phyloP scores from a whole-genome alignment of 2,888 invertebrate species.

The Drosophila gaucha region DNA sequence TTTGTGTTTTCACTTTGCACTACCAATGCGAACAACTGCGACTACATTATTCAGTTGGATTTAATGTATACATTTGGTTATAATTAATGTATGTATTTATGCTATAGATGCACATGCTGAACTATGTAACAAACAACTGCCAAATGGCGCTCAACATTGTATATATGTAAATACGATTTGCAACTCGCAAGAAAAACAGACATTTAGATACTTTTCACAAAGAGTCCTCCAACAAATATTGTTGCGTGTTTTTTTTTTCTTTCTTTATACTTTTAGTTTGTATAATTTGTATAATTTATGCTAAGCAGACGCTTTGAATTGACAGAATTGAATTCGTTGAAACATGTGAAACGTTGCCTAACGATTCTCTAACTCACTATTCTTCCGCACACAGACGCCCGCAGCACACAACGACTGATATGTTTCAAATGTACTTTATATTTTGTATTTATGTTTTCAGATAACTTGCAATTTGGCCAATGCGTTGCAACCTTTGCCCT shows the following conservation, averaged over 20 bases:
- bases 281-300: constrained; percentile 59
- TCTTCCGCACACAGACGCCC: constrained; percentile 8
- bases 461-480: constrained; percentile 13
- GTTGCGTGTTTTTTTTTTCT: neutral
- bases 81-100: constrained; percentile 11
- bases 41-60: constrained; percentile 8
- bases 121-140: constrained; percentile 50
- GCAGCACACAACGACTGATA: constrained; percentile 35
- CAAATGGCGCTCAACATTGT: constrained; percentile 48
- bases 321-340: constrained; percentile 66
- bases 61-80: constrained; percentile 19
- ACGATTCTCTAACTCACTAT: too few species aligned
- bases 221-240: constrained; percentile 14
- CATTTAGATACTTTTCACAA: constrained; percentile 20
- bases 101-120: constrained; percentile 13
- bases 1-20: constrained; percentile 8
- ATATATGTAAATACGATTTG: constrained; percentile 18
- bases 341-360: constrained; percentile 29
- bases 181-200: constrained; percentile 12
- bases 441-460: neutral
- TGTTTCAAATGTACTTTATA: constrained; percentile 31
- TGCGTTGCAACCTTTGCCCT: neutral
- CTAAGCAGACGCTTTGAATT: constrained; percentile 59
- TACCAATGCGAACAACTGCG: constrained; percentile 30
- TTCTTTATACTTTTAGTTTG: constrained; percentile 23